Evolutionary conservation across 2,888 invertebrate genomes (phyloP).

Genomic region (Drosophila nigricruria): DNA sequence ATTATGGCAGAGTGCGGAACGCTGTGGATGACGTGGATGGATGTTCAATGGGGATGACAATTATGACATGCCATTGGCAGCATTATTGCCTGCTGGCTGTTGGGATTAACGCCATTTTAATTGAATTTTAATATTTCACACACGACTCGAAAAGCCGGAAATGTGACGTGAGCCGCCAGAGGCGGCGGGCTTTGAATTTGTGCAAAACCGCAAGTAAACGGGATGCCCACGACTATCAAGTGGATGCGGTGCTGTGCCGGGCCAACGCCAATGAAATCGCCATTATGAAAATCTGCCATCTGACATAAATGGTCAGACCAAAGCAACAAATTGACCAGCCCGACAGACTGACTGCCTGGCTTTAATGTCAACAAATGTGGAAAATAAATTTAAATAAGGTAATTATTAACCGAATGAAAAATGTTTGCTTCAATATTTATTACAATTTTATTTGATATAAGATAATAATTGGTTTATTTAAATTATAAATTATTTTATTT

Average conservation of each 20-base stretch:
- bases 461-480: neutral
- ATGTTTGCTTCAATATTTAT: neutral
- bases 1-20: slow-evolving; percentile 60
- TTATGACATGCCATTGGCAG: slow-evolving; percentile 70
- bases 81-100: slow-evolving; percentile 64
- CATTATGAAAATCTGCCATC: slow-evolving; percentile 76
- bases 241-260: slow-evolving; percentile 4
- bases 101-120: slow-evolving; percentile 83
- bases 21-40: slow-evolving; percentile 64
- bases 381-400: slow-evolving; percentile 1
- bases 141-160: slow-evolving; percentile 67
- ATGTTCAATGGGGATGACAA: slow-evolving; percentile 78
- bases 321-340: slow-evolving; percentile 39
- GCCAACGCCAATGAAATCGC: slow-evolving; percentile 66
- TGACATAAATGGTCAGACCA: slow-evolving; percentile 52
- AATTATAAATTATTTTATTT: neutral
- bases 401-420: slow-evolving; percentile 2
- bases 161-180: slow-evolving; percentile 44
- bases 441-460: neutral
- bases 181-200: slow-evolving; percentile 56
- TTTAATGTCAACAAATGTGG: slow-evolving; percentile 21
- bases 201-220: slow-evolving; percentile 75
- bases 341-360: slow-evolving; percentile 16
- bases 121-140: slow-evolving; percentile 84
- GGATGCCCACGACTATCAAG: slow-evolving; percentile 38